Base-by-base conservation (phyloP, 2,113 vertebrate species). In the Guaruba guarouba region DNA sequence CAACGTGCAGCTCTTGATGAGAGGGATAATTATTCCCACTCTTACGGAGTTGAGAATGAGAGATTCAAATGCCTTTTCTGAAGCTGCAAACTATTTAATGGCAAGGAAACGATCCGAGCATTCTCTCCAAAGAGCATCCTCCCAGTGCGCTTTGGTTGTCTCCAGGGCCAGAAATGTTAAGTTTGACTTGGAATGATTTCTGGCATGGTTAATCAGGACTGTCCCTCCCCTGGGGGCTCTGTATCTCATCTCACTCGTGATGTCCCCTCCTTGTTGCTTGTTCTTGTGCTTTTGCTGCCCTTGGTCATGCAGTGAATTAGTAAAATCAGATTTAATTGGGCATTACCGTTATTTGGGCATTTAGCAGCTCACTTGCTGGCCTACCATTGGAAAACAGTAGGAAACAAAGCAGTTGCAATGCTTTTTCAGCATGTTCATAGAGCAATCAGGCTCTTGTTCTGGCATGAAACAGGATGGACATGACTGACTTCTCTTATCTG, bases 251-350 rank as follows among this genome's bases (percentile, higher is more conserved):
- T 49, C 24, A 5, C 27, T 51, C 25, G 13, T 1, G 1, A 0
- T 3, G 6, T 59, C 16, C 27, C 16, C 29, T 39, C 11, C 69
- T 77, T 22, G 2, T 6, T 27, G 16, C 0, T 0, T 1, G 11
- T 29, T 64, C 15, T 57, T 8, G 31, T 76, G 49, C 15, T 48
- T 77, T 54, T 67, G 59, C 79, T 66, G 23, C n/a, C 10, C 19
- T 5, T 44, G 55, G 55, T n/a, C 33, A 59, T 59, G 33, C 55
- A n/a, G 55, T n/a, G 6, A 59, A n/a, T 59, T 13, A n/a, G 33
- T 59, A 59, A 51, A 63, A 49, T 2, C 6, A 55, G 55, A 22
- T 68, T 54, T 22, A 5, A 22, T 11, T 28, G 49, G 19, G 5
- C 33, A 33, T 6, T 3, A 44, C 9, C 10, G 4, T 51, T 51